phyloP scores from a whole-genome alignment of 2,888 invertebrate species.

The Nipponacmea schrenckii region DNA sequence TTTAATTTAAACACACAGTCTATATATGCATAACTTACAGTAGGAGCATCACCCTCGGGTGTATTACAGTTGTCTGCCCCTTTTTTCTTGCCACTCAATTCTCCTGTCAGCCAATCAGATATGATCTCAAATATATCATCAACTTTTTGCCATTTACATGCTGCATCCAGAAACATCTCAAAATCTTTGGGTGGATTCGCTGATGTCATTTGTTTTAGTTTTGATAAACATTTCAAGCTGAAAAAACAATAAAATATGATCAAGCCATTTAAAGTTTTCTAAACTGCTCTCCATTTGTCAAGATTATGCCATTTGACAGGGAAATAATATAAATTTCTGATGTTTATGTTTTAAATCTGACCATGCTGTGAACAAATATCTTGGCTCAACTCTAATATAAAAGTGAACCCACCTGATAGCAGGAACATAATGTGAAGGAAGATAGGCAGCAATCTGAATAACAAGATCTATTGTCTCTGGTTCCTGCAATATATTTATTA shows the following conservation, averaged over 20 bases:
- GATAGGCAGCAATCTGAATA: slow-evolving; percentile 48
- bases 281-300: neutral
- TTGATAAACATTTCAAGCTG: slow-evolving; percentile 52
- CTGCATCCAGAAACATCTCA: slow-evolving; percentile 41
- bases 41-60: neutral
- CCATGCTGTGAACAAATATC: too few species aligned
- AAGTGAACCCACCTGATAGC: slow-evolving; percentile 42
- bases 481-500: slow-evolving; percentile 36
- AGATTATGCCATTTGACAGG: too few species aligned
- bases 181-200: slow-evolving; percentile 40
- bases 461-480: slow-evolving; percentile 42
- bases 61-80: slow-evolving; percentile 10
- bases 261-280: neutral
- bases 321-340: too few species aligned
- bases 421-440: slow-evolving; percentile 51
- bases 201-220: slow-evolving; percentile 41
- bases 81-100: slow-evolving; percentile 13
- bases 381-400: too few species aligned
- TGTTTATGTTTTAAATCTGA: too few species aligned
- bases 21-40: too few species aligned
- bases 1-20: too few species aligned
- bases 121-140: slow-evolving; percentile 49
- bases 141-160: slow-evolving; percentile 50
- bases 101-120: slow-evolving; percentile 45
- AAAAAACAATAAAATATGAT: neutral